Evolutionary conservation across 2,888 invertebrate species (phyloP).

Genomic region (Lasioglossum pauxillum): DNA sequence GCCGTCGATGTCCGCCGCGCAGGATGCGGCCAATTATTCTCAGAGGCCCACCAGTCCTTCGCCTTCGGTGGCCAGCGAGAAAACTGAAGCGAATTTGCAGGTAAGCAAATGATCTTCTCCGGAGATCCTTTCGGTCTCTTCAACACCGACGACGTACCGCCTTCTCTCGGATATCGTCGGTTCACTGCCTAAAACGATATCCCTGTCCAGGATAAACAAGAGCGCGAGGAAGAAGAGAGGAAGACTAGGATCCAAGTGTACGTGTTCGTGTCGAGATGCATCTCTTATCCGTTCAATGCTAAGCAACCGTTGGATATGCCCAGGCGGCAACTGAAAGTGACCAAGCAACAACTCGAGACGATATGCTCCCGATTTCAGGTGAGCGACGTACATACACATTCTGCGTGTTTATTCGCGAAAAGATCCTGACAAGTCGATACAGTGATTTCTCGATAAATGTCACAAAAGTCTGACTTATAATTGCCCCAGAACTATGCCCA

Average conservation of each 20-base stretch:
- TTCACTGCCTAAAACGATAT: background rate
- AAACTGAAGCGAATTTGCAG: slow-evolving; percentile 93
- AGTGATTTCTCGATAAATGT: too few species aligned
- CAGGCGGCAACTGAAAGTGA: slow-evolving; percentile 96
- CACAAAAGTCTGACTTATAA: too few species aligned
- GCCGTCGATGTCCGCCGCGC: slow-evolving; percentile 85
- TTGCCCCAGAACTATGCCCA: too few species aligned
- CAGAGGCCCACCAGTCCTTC: slow-evolving; percentile 95
- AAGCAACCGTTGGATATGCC: slow-evolving; percentile 99
- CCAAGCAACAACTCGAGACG: slow-evolving; percentile 97
- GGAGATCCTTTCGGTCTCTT: background rate
- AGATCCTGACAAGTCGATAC: background rate
- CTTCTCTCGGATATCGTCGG: background rate
- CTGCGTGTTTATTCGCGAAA: background rate
- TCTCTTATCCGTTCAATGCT: slow-evolving; percentile 99
- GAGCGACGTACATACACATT: slow-evolving; percentile 49
- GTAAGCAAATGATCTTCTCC: slow-evolving; percentile 81
- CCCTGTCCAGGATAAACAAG: slow-evolving; percentile 92
- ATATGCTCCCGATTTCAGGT: slow-evolving; percentile 98
- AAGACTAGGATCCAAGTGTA: slow-evolving; percentile 98
- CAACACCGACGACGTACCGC: background rate
- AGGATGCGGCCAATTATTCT: slow-evolving; percentile 84
- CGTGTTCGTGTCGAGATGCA: slow-evolving; percentile 98
- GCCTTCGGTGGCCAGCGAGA: slow-evolving; percentile 96
- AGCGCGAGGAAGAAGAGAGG: slow-evolving; percentile 97